Conservation (phyloP, 2,888 invertebrate genomes). For the Nomada flava region DNA sequence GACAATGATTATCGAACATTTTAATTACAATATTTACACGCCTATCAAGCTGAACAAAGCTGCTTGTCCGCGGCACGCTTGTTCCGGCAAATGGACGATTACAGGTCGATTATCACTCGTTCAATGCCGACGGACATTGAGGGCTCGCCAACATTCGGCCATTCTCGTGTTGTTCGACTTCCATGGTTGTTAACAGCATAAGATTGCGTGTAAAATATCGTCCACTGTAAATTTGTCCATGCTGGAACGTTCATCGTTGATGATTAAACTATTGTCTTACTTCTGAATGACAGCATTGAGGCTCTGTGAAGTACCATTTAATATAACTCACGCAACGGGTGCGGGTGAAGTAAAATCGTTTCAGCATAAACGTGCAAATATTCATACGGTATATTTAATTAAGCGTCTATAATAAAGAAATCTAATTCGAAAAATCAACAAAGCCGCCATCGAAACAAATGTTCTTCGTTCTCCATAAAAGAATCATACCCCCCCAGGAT, state of each 20-base stretch:
- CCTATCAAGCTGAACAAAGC: conserved; percentile 53
- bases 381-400: too few relatives aligned
- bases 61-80: conserved; percentile 49
- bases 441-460: too few relatives aligned
- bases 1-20: conserved; percentile 60
- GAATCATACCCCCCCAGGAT: too few relatives aligned
- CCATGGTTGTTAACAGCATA: conserved; percentile 32
- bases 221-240: conserved; percentile 4
- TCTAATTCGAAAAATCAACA: too few relatives aligned
- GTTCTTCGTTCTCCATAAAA: too few relatives aligned
- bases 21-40: conserved; percentile 59
- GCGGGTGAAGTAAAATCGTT: too few relatives aligned
- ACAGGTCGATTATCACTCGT: conserved; percentile 53
- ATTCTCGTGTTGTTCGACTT: conserved; percentile 1
- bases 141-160: conserved; percentile 17
- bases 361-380: not conserved
- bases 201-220: conserved; percentile 22
- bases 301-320: not conserved
- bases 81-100: conserved; percentile 49
- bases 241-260: not conserved
- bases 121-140: conserved; percentile 42
- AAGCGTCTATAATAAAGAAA: too few relatives aligned
- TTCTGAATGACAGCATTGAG: not conserved
- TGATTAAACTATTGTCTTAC: conserved; percentile 1
- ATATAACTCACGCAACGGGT: too few relatives aligned